Evolutionary conservation across 2,113 vertebrate species (phyloP), one percentile per base, ranked within the genome.

Genomic region (Calonectris borealis): DNA sequence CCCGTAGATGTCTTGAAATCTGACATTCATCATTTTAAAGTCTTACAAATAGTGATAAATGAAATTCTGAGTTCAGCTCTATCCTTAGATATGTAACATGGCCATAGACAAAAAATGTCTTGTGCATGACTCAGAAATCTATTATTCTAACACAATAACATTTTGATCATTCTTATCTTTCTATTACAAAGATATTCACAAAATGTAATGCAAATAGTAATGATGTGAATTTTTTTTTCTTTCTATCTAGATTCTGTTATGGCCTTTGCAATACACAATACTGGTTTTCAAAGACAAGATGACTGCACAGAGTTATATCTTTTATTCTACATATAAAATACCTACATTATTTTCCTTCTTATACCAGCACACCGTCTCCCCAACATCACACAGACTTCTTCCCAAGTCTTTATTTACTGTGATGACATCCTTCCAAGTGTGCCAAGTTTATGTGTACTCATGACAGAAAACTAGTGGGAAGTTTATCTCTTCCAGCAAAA

Each of bases 401-500:
- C 25, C 40, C 34, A 57, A 79, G 52, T 48, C n/a, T 87, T 26
- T 62, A 5, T 77, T 88, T 88, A 71, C 26, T 79, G 9, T 55
- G 55, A 78, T 81, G 44, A 89, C 11, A 31, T 15, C 25, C 32
- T 44, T 75, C 72, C 29, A 75, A 38, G 48, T 22, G 10, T 44
- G 69, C 58, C 71, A 57, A 49, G n/a, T 52, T 32, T 72, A 69
- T 40, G 46, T 48, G 36, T 40, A 70, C n/a, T 92, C 13, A 1
- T 48, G 49, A 70, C 25, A 83, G 29, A 72, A 83, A 31, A 86
- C 29, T 52, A 77, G 58, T n/a, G 46, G 78, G 61, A 87, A 76
- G 66, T 94, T 93, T 73, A 52, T 40, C 27, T 93, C 38, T 86
- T 80, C 46, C 13, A 95, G 61, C 48, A 96, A 90, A 94, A 87